These are phyloP conservation scores for Seira ritae DNA, from an alignment of 2,888 invertebrate genomes.

Conservation along the genomic window DNA sequence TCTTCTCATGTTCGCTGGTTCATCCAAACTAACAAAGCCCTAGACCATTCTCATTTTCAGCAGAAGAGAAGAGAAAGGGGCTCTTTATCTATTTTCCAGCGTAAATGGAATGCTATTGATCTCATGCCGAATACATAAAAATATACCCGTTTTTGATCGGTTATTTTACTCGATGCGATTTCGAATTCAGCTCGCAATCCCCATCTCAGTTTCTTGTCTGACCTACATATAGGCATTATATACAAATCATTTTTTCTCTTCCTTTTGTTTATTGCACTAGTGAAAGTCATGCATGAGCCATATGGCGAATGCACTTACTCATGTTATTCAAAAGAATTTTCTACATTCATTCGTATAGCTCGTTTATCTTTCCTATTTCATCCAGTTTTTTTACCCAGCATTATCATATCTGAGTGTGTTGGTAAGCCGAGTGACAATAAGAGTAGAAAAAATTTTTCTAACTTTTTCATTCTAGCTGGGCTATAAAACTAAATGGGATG, in stretches of 20 bases:
- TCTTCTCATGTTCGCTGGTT: not conserved
- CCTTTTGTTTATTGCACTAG: not conserved
- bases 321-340: not conserved
- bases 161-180: not conserved
- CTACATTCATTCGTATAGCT: not conserved
- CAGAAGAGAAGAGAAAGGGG: not conserved
- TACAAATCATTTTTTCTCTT: not conserved
- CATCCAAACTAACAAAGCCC: no score
- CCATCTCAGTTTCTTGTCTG: not conserved
- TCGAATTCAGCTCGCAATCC: not conserved
- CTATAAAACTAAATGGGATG: slow-evolving; percentile 17
- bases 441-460: not conserved
- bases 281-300: not conserved
- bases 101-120: slow-evolving; percentile 17
- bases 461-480: not conserved
- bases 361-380: not conserved
- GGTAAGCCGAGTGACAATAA: not conserved
- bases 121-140: not conserved
- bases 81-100: not conserved
- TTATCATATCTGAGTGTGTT: no score
- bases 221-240: not conserved
- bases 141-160: not conserved
- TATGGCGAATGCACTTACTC: not conserved
- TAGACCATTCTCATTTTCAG: not conserved
- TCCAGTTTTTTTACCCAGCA: not conserved